These are phyloP conservation scores for Xanthia icteritia DNA, from an alignment of 2,888 invertebrate species.

Conservation along the genomic window DNA sequence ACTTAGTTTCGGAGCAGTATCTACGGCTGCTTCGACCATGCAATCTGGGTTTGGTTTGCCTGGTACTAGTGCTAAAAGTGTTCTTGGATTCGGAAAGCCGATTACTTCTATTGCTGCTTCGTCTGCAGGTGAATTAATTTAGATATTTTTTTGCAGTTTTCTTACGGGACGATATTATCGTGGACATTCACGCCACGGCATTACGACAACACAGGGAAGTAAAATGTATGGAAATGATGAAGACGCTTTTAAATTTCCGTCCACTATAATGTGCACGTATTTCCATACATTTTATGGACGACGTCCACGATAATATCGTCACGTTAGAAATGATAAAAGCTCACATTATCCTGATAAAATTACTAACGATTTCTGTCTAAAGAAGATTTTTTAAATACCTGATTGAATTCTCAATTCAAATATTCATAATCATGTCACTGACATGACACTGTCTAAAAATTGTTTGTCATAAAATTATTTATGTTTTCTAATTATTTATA, in stretches of 20 bases:
- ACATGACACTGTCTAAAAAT: conserved; percentile 36
- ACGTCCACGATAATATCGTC: too few relatives aligned
- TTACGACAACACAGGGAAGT: too few relatives aligned
- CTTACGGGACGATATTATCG: background rate
- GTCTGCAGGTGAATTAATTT: conserved; percentile 15
- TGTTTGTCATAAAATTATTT: conserved; percentile 16
- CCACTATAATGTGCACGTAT: too few relatives aligned
- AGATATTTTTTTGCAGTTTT: background rate
- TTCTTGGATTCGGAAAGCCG: conserved; percentile 64
- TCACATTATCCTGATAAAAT: background rate
- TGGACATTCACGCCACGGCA: background rate
- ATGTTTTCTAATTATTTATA: background rate
- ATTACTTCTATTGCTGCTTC: conserved; percentile 52
- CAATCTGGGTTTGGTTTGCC: conserved; percentile 38
- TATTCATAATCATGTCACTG: conserved; percentile 42
- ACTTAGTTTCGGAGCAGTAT: conserved; percentile 38
- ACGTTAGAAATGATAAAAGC: too few relatives aligned
- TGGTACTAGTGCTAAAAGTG: conserved; percentile 31
- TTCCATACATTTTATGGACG: too few relatives aligned
- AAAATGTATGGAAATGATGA: too few relatives aligned
- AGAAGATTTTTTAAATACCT: background rate
- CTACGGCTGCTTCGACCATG: conserved; percentile 31
- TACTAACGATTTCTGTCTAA: background rate
- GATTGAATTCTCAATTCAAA: conserved; percentile 19
- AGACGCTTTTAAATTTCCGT: too few relatives aligned